These are phyloP conservation scores for Heteronetta atricapilla DNA, from an alignment of 2,113 vertebrate species.

Conservation along the genomic window DNA sequence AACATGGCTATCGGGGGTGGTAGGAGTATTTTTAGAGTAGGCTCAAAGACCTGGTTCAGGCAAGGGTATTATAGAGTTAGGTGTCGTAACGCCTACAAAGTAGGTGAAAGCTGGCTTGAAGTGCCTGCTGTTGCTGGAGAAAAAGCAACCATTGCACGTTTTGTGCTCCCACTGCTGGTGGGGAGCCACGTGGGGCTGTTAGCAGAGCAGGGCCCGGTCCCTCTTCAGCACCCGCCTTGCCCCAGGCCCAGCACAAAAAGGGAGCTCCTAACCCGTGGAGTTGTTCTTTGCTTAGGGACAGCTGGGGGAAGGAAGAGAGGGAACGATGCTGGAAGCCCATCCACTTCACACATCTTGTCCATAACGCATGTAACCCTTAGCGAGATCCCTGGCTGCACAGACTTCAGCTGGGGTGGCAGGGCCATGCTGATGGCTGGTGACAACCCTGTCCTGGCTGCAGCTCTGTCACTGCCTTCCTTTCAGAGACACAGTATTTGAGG, in stretches of 20 bases:
- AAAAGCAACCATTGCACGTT: neutral
- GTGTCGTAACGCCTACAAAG: neutral
- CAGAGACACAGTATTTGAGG: neutral
- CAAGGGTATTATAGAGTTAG: neutral
- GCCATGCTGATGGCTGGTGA: neutral
- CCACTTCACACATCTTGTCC: neutral
- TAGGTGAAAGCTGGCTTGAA: neutral
- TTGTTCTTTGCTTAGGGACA: neutral
- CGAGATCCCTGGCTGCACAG: neutral
- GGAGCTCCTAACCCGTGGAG: neutral
- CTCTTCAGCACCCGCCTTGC: neutral
- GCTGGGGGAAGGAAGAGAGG: neutral
- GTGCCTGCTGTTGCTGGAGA: fast-evolving
- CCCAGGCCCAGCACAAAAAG: neutral
- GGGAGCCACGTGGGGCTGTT: neutral
- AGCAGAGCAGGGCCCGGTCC: neutral
- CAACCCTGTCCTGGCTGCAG: neutral
- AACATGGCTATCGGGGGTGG: neutral
- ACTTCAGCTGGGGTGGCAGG: fast-evolving
- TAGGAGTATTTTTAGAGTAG: neutral
- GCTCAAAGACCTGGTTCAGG: neutral
- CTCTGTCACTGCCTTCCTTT: neutral
- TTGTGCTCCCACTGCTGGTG: neutral
- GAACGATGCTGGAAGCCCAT: fast-evolving
- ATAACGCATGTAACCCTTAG: neutral